Percentiles rank a stretch among this genome's conserved stretches.
Evolutionary conservation across 2,888 invertebrate species (phyloP).

Genomic region (Drosophila atripex): DNA sequence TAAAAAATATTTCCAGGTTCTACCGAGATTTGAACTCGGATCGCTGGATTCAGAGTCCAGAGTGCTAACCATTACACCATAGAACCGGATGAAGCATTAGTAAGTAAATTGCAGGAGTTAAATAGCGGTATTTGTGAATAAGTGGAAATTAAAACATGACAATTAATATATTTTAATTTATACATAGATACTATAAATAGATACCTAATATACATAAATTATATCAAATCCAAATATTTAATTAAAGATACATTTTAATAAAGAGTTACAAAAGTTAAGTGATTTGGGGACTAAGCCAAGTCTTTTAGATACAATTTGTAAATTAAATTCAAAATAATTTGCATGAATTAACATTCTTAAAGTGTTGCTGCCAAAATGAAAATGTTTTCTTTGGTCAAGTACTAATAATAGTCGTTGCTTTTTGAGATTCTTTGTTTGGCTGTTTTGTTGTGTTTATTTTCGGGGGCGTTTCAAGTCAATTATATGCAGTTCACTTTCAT

Average conservation of each 20-base stretch:
- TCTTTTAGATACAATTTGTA: too few species aligned
- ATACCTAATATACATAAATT: too few species aligned
- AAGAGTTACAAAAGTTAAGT: too few species aligned
- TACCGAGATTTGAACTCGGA: slow-evolving; percentile 85
- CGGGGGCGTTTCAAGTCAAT: slow-evolving; percentile 63
- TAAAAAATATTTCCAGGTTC: slow-evolving; percentile 68
- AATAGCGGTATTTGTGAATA: neutral
- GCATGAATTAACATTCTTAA: neutral
- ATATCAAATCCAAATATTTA: too few species aligned
- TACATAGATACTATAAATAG: too few species aligned
- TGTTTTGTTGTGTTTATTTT: slow-evolving; percentile 2
- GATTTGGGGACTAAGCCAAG: too few species aligned
- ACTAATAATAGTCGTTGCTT: neutral
- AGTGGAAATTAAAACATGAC: too few species aligned
- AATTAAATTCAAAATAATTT: neutral
- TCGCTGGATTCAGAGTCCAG: slow-evolving; percentile 83
- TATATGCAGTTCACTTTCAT: slow-evolving; percentile 58
- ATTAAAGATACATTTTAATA: too few species aligned
- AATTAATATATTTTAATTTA: too few species aligned
- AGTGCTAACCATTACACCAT: slow-evolving; percentile 80
- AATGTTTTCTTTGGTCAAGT: neutral
- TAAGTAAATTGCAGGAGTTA: neutral
- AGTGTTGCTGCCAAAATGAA: neutral
- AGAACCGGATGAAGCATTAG: slow-evolving; percentile 58
- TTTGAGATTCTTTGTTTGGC: slow-evolving; percentile 39